Evolutionary conservation across 2,888 invertebrate species (phyloP).

Genomic region (Trisateles emortualis): DNA sequence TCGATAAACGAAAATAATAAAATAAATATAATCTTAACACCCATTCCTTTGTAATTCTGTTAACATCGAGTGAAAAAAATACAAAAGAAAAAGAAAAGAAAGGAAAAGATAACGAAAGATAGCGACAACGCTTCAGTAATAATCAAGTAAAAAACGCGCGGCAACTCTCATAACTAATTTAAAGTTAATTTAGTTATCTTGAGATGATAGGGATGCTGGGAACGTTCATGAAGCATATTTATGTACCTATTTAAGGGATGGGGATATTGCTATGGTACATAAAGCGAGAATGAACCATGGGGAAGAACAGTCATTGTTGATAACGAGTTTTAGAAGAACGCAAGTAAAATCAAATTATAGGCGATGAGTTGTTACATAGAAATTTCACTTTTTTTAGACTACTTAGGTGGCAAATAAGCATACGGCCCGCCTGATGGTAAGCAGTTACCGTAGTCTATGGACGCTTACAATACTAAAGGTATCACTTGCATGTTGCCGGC

Average conservation of each 20-base stretch:
- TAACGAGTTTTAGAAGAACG: neutral
- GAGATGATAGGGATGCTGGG: slow-evolving; percentile 47
- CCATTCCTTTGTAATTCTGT: slow-evolving; percentile 2
- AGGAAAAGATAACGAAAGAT: slow-evolving; percentile 27
- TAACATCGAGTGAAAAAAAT: slow-evolving; percentile 6
- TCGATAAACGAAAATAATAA: slow-evolving; percentile 1
- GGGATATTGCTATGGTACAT: slow-evolving; percentile 39
- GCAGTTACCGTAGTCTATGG: too few relatives aligned
- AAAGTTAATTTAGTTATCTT: slow-evolving; percentile 66
- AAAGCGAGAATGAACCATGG: slow-evolving; percentile 12
- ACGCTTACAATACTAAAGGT: too few relatives aligned
- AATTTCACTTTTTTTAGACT: too few relatives aligned
- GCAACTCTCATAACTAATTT: slow-evolving; percentile 61
- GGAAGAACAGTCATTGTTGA: neutral
- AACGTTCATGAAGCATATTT: slow-evolving; percentile 31
- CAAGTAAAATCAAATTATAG: too few relatives aligned
- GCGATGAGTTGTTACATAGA: too few relatives aligned
- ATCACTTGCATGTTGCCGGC: too few relatives aligned
- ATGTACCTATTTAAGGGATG: slow-evolving; percentile 21
- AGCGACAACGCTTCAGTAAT: slow-evolving; percentile 46
- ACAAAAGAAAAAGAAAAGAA: slow-evolving; percentile 4
- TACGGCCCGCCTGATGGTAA: too few relatives aligned
- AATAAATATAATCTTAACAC: neutral
- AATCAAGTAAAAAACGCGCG: slow-evolving; percentile 54
- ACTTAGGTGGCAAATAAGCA: too few relatives aligned